These are phyloP conservation scores for Malurus melanocephalus DNA, from an alignment of 2,113 vertebrate species.

Conservation along the genomic window DNA sequence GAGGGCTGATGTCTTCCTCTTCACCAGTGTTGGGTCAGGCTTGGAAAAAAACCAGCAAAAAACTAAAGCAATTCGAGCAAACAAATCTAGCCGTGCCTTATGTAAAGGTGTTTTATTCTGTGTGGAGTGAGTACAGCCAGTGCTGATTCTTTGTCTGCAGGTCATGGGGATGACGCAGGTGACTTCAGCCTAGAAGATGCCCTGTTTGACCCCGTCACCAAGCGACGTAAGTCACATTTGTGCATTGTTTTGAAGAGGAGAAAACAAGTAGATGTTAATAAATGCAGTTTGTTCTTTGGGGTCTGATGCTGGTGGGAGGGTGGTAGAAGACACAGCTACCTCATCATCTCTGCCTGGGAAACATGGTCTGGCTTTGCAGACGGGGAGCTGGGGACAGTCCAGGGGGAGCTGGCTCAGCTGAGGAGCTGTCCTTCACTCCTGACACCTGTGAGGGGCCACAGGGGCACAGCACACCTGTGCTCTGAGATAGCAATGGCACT, in stretches of 20 bases:
- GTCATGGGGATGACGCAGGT: conserved; percentile 32
- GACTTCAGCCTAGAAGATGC: conserved; percentile 57
- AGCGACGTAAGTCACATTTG: conserved; percentile 65
- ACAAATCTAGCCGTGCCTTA: background rate
- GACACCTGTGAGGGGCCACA: background rate
- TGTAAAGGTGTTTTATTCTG: background rate
- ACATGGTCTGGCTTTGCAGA: background rate
- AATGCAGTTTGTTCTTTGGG: background rate
- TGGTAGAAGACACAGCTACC: background rate
- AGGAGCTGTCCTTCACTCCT: background rate
- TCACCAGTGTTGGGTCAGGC: background rate
- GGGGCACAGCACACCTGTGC: background rate
- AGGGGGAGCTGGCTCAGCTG: background rate
- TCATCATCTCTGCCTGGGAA: background rate
- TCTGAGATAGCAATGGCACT: background rate
- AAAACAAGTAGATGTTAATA: background rate
- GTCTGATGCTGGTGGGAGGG: background rate
- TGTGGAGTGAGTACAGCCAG: background rate
- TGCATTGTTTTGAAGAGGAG: background rate
- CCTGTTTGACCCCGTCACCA: conserved; percentile 16
- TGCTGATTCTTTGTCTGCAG: conserved; percentile 50
- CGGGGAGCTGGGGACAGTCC: background rate
- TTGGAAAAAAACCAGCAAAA: conserved; percentile 4
- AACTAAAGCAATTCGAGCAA: conserved; percentile 13
- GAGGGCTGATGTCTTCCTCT: conserved; percentile 24